phyloP scores from a whole-genome alignment of 2,797 vertebrate genomes.

The Microcaecilia unicolor region DNA sequence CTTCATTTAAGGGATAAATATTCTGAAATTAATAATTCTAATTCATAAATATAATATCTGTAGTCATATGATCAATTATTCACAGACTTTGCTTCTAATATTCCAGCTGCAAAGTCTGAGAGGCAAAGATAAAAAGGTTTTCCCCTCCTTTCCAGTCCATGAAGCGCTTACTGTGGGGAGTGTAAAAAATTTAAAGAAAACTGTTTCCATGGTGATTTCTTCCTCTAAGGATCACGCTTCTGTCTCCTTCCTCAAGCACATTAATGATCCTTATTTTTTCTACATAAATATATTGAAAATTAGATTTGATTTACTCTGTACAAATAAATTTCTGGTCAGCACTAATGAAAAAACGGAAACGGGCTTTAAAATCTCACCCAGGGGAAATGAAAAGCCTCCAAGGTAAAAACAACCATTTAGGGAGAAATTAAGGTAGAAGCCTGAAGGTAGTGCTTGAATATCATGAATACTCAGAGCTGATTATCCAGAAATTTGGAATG shows the following conservation, averaged over 20 bases:
- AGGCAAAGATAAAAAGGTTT: conserved; percentile 39
- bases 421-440: background rate
- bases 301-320: conserved; percentile 45
- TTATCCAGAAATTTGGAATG: too few relatives aligned
- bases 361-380: too few relatives aligned
- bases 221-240: conserved; percentile 57
- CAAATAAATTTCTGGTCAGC: too few relatives aligned
- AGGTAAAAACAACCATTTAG: background rate
- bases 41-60: conserved; percentile 4
- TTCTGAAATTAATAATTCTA: conserved; percentile 23
- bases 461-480: too few relatives aligned
- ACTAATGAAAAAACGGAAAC: too few relatives aligned
- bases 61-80: conserved; percentile 39
- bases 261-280: conserved; percentile 49
- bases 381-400: too few relatives aligned
- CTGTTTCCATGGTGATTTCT: conserved; percentile 90
- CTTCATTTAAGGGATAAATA: conserved; percentile 7
- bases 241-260: conserved; percentile 45
- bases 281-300: conserved; percentile 53
- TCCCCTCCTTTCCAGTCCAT: conserved; percentile 38
- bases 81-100: conserved; percentile 12
- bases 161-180: conserved; percentile 58
- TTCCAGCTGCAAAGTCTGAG: conserved; percentile 39
- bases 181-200: conserved; percentile 67
- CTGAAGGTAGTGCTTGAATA: background rate